A percentile compares a stretch with the other conserved stretches of the same genome.
phyloP scores from a whole-genome alignment of 2,113 vertebrate species.

The Nerophis ophidion region DNA sequence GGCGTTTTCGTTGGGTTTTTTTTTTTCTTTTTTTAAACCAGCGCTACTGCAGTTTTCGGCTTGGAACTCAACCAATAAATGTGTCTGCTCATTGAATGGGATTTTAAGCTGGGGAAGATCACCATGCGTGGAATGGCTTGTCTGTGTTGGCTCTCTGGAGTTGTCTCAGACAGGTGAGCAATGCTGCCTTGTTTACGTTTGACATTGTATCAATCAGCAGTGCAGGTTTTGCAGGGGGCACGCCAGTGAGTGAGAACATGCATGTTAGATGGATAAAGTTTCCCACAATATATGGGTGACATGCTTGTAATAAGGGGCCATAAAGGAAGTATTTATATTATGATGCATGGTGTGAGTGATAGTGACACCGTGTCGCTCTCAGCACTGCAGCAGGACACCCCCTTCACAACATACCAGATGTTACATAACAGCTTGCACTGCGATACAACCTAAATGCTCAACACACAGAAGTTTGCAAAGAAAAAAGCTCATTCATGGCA shows the following conservation, averaged over 20 bases:
- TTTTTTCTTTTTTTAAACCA: neutral
- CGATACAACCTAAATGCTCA: conserved; percentile 16
- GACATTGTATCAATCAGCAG: conserved; percentile 19
- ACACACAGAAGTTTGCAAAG: neutral
- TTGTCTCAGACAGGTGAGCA: conserved; percentile 59
- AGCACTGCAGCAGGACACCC: conserved; percentile 37
- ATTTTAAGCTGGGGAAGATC: conserved; percentile 23
- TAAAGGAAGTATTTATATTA: conserved; percentile 8
- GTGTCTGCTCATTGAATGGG: conserved; percentile 20
- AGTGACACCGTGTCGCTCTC: conserved; percentile 20
- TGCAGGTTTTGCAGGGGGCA: conserved; percentile 17
- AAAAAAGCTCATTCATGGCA: neutral
- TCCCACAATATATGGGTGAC: neutral
- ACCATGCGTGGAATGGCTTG: conserved; percentile 43
- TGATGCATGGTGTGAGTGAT: conserved; percentile 10
- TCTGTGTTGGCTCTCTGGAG: conserved; percentile 24
- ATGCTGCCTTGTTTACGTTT: conserved; percentile 37
- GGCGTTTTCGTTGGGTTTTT: conserved; percentile 9
- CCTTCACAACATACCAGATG: conserved; percentile 27
- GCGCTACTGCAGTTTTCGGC: conserved; percentile 11
- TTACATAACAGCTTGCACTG: conserved; percentile 47
- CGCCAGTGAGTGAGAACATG: conserved; percentile 16
- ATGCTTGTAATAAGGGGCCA: neutral
- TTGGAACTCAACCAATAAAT: conserved; percentile 3
- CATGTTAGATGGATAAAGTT: neutral